Evolutionary conservation across 2,113 vertebrate genomes (phyloP).

Genomic region (Euleptes europaea): DNA sequence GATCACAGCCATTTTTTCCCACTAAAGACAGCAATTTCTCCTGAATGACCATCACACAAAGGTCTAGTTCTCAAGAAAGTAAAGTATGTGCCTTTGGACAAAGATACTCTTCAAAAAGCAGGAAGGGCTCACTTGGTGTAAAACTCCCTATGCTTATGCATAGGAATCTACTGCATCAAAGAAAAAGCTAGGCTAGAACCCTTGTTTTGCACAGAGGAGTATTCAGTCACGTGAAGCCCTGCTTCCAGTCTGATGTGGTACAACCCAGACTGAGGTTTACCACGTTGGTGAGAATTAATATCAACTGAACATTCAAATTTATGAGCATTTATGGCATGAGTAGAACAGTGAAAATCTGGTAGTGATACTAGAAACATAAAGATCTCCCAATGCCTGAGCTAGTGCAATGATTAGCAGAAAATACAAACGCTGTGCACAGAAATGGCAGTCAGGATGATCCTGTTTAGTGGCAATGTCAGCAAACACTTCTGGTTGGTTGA

Average conservation of each 20-base stretch:
- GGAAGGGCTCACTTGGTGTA: neutral
- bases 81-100: no score
- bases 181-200: neutral
- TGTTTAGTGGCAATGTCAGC: no score
- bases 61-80: neutral
- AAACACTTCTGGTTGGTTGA: no score
- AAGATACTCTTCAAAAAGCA: no score
- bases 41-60: neutral
- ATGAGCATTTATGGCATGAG: neutral
- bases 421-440: no score
- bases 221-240: no score
- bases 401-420: no score
- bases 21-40: neutral
- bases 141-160: neutral
- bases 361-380: no score
- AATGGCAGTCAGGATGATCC: no score
- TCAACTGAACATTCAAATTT: neutral
- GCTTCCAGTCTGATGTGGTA: no score
- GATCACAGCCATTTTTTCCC: neutral
- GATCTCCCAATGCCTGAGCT: no score
- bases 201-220: neutral
- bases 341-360: neutral
- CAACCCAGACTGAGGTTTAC: neutral
- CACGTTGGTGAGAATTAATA: neutral
- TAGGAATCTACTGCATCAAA: neutral